Percentiles rank a stretch among this genome's conserved stretches.
Evolutionary conservation across 2,888 invertebrate genomes (phyloP).

Genomic region (Galerucella calmariensis): DNA sequence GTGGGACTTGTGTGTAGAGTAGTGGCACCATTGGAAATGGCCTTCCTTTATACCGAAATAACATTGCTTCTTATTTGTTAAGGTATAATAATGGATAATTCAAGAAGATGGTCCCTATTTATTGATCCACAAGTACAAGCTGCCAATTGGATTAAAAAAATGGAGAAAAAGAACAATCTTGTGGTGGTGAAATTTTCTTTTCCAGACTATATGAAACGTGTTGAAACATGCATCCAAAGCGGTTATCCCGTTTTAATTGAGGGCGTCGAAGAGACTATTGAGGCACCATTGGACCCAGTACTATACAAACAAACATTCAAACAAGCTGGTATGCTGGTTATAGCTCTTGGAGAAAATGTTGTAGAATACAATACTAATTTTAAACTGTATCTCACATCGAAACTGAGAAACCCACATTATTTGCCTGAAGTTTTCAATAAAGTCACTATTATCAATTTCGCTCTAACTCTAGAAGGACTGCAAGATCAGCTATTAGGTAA

Average conservation of each 20-base stretch:
- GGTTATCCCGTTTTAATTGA: conserved; percentile 84
- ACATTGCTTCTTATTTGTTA: not conserved
- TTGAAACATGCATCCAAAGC: conserved; percentile 80
- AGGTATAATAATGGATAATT: conserved; percentile 81
- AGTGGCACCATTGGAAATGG: too few species aligned
- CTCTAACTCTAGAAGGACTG: conserved; percentile 82
- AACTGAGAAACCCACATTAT: conserved; percentile 86
- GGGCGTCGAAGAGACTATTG: conserved; percentile 80
- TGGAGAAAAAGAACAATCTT: conserved; percentile 79
- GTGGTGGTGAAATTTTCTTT: conserved; percentile 80
- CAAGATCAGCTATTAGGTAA: conserved; percentile 83
- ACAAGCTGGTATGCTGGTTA: conserved; percentile 79
- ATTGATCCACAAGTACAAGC: conserved; percentile 89
- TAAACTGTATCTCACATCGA: conserved; percentile 83
- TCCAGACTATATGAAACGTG: conserved; percentile 78
- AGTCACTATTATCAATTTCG: conserved; percentile 86
- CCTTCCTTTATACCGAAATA: too few species aligned
- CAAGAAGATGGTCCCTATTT: conserved; percentile 81
- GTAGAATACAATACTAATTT: conserved; percentile 82
- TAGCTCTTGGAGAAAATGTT: conserved; percentile 81
- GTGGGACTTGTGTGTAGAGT: too few species aligned
- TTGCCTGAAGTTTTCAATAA: conserved; percentile 86
- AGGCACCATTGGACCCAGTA: conserved; percentile 82
- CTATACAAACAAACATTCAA: conserved; percentile 79
- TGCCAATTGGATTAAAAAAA: conserved; percentile 85